These are phyloP conservation scores for Chymomyza fuscimana DNA, from an alignment of 2,888 invertebrate genomes.

Conservation along the genomic window DNA sequence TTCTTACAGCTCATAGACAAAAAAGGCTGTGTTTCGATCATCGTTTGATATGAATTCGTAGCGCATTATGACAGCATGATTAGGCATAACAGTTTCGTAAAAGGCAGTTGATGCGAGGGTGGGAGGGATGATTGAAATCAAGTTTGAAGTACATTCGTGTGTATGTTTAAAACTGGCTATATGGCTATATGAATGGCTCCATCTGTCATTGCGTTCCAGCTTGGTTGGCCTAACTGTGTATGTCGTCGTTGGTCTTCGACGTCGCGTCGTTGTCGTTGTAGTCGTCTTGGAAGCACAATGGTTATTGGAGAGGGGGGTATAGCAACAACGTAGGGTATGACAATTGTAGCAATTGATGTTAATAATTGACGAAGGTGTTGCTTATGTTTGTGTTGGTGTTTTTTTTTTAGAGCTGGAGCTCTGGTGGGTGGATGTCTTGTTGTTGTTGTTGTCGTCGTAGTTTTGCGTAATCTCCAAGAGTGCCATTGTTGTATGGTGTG, in stretches of 20 bases:
- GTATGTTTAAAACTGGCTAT: constrained; percentile 9
- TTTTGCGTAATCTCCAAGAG: constrained; percentile 72
- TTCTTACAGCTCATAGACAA: constrained; percentile 39
- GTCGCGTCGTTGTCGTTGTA: not conserved
- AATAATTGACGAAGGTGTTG: constrained; percentile 73
- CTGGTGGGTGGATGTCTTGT: constrained; percentile 53
- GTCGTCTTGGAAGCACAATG: not conserved
- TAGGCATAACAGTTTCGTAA: constrained; percentile 78
- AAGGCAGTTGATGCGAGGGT: constrained; percentile 42
- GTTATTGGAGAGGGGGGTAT: constrained; percentile 12
- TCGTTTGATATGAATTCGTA: constrained; percentile 75
- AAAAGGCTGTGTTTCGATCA: constrained; percentile 73
- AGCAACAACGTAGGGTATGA: constrained; percentile 62
- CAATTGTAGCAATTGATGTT: constrained; percentile 78
- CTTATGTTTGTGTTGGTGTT: not conserved
- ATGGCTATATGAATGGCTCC: constrained; percentile 46
- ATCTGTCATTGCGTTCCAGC: constrained; percentile 68
- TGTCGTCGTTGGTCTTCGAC: not conserved
- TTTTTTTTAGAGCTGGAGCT: constrained; percentile 27
- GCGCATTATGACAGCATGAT: constrained; percentile 79
- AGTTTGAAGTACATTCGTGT: constrained; percentile 61
- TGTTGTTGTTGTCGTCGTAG: constrained; percentile 25
- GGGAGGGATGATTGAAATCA: constrained; percentile 65
- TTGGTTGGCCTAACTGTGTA: constrained; percentile 5
- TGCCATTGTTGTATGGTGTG: constrained; percentile 49